Conservation (phyloP, 2,888 invertebrate species). For the Troides aeacus region DNA sequence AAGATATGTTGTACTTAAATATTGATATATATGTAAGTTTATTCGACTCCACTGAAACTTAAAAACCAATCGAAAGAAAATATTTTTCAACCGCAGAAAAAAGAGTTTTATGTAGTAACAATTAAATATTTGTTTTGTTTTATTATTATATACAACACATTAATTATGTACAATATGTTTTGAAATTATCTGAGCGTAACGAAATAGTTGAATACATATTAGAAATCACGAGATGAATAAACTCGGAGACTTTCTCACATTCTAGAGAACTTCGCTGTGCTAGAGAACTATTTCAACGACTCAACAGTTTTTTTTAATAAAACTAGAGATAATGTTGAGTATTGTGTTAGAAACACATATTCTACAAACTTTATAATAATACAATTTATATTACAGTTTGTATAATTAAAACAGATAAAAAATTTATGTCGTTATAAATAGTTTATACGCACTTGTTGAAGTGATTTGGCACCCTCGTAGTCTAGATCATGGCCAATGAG, state of each 20-base stretch:
- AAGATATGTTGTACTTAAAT: too few relatives aligned
- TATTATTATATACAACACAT: neutral
- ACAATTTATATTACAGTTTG: too few relatives aligned
- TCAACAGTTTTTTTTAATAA: too few relatives aligned
- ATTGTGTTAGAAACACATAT: too few relatives aligned
- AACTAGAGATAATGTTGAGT: too few relatives aligned
- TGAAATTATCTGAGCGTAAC: neutral
- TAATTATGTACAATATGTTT: too few relatives aligned
- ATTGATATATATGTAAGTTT: too few relatives aligned
- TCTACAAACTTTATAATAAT: too few relatives aligned
- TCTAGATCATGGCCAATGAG: constrained; percentile 90
- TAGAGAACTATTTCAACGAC: neutral
- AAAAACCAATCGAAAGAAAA: too few relatives aligned
- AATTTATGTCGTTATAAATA: neutral
- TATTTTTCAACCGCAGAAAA: too few relatives aligned
- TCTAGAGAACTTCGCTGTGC: neutral
- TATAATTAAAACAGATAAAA: too few relatives aligned
- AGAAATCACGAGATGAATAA: neutral
- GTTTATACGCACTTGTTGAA: constrained; percentile 63
- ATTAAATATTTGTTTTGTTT: neutral
- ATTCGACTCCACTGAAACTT: too few relatives aligned
- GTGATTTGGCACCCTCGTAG: constrained; percentile 85
- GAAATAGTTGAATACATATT: neutral
- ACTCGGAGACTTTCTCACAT: neutral
- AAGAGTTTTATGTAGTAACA: neutral